Evolutionary conservation across 1,140 invertebrate genomes (phyloP).

Genomic region (Forficula auricularia): DNA sequence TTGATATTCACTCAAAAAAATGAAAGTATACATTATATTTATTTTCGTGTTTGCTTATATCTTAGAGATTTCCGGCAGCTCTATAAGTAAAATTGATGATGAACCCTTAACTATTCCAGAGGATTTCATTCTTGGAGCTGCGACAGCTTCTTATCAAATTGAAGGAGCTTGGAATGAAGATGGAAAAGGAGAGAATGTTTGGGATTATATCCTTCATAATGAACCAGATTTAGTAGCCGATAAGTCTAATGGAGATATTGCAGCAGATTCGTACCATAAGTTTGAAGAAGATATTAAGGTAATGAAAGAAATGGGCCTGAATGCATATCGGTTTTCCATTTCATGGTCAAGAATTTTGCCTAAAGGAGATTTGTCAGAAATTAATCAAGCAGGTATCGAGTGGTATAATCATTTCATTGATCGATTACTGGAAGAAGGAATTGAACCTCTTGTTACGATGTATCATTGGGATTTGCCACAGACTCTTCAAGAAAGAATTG

Average conservation of each 20-base stretch:
- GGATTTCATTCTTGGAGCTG: too few relatives aligned
- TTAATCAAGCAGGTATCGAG: constrained; percentile 34
- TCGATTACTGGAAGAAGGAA: constrained; percentile 19
- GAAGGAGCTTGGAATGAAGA: too few relatives aligned
- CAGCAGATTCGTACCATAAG: constrained; percentile 30
- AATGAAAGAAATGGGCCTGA: constrained; percentile 29
- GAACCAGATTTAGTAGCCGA: constrained; percentile 27
- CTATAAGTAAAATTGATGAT: too few relatives aligned
- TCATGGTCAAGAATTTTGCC: constrained; percentile 49
- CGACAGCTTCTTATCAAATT: too few relatives aligned
- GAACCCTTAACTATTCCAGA: too few relatives aligned
- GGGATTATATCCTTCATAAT: constrained; percentile 33
- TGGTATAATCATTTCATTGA: constrained; percentile 41
- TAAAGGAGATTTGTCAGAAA: constrained; percentile 34
- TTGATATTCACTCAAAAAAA: too few relatives aligned
- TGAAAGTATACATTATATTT: too few relatives aligned
- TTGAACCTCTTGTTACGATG: constrained; percentile 36
- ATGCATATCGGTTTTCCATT: constrained; percentile 48
- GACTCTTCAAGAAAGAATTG: constrained; percentile 35
- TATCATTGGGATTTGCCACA: constrained; percentile 56
- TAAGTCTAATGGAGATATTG: constrained; percentile 27
- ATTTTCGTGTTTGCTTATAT: too few relatives aligned
- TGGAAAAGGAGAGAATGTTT: constrained; percentile 35
- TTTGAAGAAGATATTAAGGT: constrained; percentile 29
- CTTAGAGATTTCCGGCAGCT: too few relatives aligned